A percentile compares a stretch with the other conserved stretches of the same genome.
These are phyloP conservation scores for Cariama cristata DNA, from an alignment of 2,113 vertebrate species.

Conservation along the genomic window DNA sequence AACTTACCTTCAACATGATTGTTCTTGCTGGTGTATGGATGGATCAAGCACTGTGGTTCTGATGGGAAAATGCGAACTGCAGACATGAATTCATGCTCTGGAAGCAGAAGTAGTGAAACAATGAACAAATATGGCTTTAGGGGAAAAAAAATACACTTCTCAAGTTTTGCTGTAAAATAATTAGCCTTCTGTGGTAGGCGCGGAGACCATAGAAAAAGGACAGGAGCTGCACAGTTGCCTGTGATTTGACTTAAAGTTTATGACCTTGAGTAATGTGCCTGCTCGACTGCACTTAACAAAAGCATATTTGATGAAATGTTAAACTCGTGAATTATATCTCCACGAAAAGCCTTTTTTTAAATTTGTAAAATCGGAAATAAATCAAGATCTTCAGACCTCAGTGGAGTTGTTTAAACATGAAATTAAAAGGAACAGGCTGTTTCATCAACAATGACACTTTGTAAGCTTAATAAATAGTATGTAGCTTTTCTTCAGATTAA, in stretches of 20 bases:
- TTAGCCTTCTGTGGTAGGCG: conserved; percentile 59
- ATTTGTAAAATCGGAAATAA: conserved; percentile 46
- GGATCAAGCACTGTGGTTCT: background rate
- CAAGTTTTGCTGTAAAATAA: conserved; percentile 68
- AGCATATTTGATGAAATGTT: conserved; percentile 71
- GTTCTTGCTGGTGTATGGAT: background rate
- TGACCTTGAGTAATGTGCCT: conserved; percentile 69
- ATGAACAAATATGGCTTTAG: conserved; percentile 60
- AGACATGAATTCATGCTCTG: conserved; percentile 24
- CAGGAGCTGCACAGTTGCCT: conserved; percentile 55
- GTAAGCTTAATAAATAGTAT: background rate
- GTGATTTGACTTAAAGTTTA: conserved; percentile 67
- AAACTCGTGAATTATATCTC: conserved; percentile 42
- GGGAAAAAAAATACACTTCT: conserved; percentile 36
- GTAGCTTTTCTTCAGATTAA: background rate
- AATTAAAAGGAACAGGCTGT: background rate
- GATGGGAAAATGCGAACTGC: conserved; percentile 40
- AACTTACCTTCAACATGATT: background rate
- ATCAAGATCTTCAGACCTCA: conserved; percentile 12
- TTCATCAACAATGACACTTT: background rate
- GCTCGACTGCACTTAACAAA: conserved; percentile 64
- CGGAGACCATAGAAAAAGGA: conserved; percentile 34
- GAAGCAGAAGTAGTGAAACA: conserved; percentile 46
- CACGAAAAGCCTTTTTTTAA: background rate
- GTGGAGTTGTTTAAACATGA: conserved; percentile 11